These are phyloP conservation scores for Carapus acus DNA, from an alignment of 2,797 vertebrate species.

Conservation along the genomic window DNA sequence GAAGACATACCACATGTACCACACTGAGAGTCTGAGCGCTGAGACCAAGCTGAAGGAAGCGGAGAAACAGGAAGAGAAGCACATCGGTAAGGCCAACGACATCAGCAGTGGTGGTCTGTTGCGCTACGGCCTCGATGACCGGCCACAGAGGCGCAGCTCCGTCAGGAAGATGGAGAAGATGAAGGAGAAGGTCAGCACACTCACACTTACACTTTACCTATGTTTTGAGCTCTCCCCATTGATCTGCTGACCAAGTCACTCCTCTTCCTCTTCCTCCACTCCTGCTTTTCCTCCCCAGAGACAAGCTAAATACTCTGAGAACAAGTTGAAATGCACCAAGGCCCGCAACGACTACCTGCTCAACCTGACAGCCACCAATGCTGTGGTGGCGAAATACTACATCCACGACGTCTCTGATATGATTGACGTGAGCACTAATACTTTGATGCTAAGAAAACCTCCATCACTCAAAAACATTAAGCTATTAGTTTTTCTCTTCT, in stretches of 20 bases:
- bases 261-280: slow-evolving; percentile 18
- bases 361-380: slow-evolving; percentile 91
- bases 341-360: slow-evolving; percentile 96
- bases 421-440: slow-evolving; percentile 85
- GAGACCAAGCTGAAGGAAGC: slow-evolving; percentile 95
- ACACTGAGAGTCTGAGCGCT: slow-evolving; percentile 85
- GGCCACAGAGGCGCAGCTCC: slow-evolving; percentile 89
- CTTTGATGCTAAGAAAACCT: too few species aligned
- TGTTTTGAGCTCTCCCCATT: slow-evolving; percentile 36
- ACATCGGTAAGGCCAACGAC: slow-evolving; percentile 86
- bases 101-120: slow-evolving; percentile 78
- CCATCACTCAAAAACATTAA: too few species aligned
- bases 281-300: too few species aligned
- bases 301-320: slow-evolving; percentile 98
- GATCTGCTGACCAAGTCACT: slow-evolving; percentile 30
- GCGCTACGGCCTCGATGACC: slow-evolving; percentile 83
- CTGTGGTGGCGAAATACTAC: slow-evolving; percentile 95
- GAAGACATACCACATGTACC: slow-evolving; percentile 99
- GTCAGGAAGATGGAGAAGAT: slow-evolving; percentile 99
- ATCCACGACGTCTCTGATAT: slow-evolving; percentile 97
- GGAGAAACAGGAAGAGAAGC: slow-evolving; percentile 93
- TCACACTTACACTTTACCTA: slow-evolving; percentile 14
- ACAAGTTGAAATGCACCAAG: slow-evolving; percentile 98
- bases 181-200: slow-evolving; percentile 88
- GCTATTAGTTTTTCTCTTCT: slow-evolving; percentile 9